Base-by-base conservation (phyloP, 2,113 vertebrate genomes). In the Chloropsis hardwickii region DNA sequence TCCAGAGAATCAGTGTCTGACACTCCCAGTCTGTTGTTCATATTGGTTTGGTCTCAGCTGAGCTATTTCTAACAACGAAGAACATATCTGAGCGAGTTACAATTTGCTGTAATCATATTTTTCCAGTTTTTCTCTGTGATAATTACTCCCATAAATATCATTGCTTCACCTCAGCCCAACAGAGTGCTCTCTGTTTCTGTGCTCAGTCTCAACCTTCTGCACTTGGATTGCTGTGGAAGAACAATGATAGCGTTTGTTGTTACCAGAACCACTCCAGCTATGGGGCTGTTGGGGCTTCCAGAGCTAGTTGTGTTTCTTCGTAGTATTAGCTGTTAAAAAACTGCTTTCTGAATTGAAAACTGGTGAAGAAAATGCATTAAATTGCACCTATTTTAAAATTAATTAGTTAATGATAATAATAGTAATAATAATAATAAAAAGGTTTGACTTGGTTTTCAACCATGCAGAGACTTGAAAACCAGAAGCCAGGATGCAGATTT, bases 101-200 rank as follows among this genome's bases (percentile, higher is more conserved):
- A 87, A 85, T 95, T 96, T 95, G 76, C 57, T 51, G 91, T 96
- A 97, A 91, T 91, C 86, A 92, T 89, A 91, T 91, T 96, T 97
- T 94, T 84, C 92, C 81, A 89, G 94, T 92, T 81, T 95, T 95
- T 95, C 66, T 94, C 79, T 87, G 95, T 87, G 73, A 94, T 95
- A 74, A 92, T 97, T 97, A 86, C 92, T 97, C 91, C 92, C 81
- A 84, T 93, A 93, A 83, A 91, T 95, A 96, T 95, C 86, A 31
- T 86, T 71, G 82, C 85, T 95, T 97, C 88, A 94, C 94, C 96
- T 91, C 93, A 85, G 86, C 84, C 91, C 94, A 79, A 92, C 37
- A 91, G 60, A 80, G 81, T 54, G 44, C 74, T 85, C 77, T 91
- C 73, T 88, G 3, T 72, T 72, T 92, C 90, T 91, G 65, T 14